Evolutionary conservation across 2,888 invertebrate species (phyloP).

Genomic region (Andrena bicolor): DNA sequence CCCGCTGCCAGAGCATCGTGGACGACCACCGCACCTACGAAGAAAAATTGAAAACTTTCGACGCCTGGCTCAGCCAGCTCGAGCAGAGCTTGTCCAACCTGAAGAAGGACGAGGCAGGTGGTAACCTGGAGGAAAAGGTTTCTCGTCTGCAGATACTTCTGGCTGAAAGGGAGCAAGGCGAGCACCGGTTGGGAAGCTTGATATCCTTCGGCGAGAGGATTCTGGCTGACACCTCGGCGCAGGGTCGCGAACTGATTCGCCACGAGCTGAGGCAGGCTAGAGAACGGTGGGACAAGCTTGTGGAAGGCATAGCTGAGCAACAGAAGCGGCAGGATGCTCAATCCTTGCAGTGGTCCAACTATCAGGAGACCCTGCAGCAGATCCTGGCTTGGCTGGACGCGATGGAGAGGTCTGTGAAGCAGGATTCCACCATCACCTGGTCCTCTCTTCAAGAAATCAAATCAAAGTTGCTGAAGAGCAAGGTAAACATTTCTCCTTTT

Average conservation of each 20-base stretch:
- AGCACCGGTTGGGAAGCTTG: constrained; percentile 91
- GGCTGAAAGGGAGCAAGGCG: constrained; percentile 94
- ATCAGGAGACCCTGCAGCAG: constrained; percentile 94
- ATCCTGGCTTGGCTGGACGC: constrained; percentile 94
- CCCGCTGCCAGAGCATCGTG: constrained; percentile 93
- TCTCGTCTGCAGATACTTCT: constrained; percentile 90
- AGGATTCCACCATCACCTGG: constrained; percentile 90
- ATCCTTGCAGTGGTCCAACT: constrained; percentile 93
- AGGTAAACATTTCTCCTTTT: constrained; percentile 82
- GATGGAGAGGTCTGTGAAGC: constrained; percentile 92
- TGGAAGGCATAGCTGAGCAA: constrained; percentile 93
- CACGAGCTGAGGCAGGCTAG: constrained; percentile 92
- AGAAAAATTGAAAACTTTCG: constrained; percentile 91
- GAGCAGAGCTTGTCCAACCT: constrained; percentile 89
- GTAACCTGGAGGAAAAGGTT: constrained; percentile 88
- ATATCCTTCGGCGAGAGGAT: constrained; percentile 94
- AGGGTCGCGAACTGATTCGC: constrained; percentile 95
- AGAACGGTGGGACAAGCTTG: constrained; percentile 95
- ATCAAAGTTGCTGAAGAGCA: constrained; percentile 93
- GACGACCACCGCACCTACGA: constrained; percentile 93
- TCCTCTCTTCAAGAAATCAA: constrained; percentile 94
- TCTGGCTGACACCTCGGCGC: constrained; percentile 96
- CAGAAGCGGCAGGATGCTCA: constrained; percentile 95
- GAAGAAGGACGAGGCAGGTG: constrained; percentile 87
- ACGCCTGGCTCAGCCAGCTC: constrained; percentile 91